These are phyloP conservation scores for Xyliphius kryptos DNA, from an alignment of 2,113 vertebrate species.

Conservation along the genomic window DNA sequence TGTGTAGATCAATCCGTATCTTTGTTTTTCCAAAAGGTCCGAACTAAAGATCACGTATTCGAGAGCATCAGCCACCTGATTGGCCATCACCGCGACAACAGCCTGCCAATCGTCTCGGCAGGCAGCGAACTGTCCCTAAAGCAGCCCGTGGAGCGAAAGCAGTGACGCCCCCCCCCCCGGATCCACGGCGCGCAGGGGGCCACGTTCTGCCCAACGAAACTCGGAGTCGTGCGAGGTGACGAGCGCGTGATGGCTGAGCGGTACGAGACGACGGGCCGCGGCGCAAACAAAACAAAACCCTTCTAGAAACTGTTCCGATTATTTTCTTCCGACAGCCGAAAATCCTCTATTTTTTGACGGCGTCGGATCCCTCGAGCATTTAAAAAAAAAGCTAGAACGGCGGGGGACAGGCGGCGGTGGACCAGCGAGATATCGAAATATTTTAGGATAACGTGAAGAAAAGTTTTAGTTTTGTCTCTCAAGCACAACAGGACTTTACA, in stretches of 20 bases:
- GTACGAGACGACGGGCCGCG: neutral
- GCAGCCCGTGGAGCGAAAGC: constrained; percentile 81
- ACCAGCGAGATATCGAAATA: no score
- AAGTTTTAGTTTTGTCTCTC: no score
- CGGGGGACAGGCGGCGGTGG: no score
- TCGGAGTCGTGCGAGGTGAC: constrained; percentile 56
- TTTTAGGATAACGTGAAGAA: no score
- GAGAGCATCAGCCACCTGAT: constrained; percentile 97
- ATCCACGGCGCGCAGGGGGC: neutral
- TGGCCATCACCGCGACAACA: constrained; percentile 89
- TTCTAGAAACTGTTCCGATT: constrained; percentile 72
- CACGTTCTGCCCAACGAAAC: constrained; percentile 26
- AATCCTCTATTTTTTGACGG: constrained; percentile 85
- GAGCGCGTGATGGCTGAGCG: constrained; percentile 39
- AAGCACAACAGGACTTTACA: no score
- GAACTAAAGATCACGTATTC: constrained; percentile 93
- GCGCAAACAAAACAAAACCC: no score
- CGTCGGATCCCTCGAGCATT: no score
- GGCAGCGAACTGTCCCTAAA: constrained; percentile 94
- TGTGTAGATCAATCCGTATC: no score
- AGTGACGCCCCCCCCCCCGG: constrained; percentile 21
- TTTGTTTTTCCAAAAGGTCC: constrained; percentile 81
- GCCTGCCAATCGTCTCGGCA: constrained; percentile 89
- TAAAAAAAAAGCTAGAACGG: no score
- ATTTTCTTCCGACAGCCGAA: constrained; percentile 75